Percentiles rank a stretch among this genome's conserved stretches.
Evolutionary conservation across 2,888 invertebrate genomes (phyloP).

Genomic region (Xestia xanthographa): DNA sequence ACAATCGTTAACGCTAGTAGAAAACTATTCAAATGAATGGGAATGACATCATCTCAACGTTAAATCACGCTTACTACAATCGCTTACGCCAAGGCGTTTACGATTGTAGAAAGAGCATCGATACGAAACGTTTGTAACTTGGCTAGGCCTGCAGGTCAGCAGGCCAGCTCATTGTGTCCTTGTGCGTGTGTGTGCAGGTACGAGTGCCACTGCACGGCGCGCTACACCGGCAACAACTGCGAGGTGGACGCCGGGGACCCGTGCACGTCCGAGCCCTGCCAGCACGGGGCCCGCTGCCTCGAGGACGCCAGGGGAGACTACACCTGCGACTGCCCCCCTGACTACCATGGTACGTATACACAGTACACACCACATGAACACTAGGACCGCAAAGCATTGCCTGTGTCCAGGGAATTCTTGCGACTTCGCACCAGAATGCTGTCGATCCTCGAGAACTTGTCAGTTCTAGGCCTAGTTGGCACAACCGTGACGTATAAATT

Average conservation of each 20-base stretch:
- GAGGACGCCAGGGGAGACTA: slow-evolving; percentile 93
- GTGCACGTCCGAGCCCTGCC: slow-evolving; percentile 93
- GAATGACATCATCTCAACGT: too few species aligned
- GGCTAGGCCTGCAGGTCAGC: too few species aligned
- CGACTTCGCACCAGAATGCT: not conserved
- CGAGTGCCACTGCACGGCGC: slow-evolving; percentile 95
- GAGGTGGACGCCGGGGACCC: slow-evolving; percentile 95
- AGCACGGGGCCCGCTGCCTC: slow-evolving; percentile 92
- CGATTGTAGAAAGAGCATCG: too few species aligned
- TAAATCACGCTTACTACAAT: too few species aligned
- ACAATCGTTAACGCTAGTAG: too few species aligned
- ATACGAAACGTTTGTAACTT: too few species aligned
- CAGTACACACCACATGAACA: not conserved
- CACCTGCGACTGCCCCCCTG: slow-evolving; percentile 92
- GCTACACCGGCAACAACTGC: slow-evolving; percentile 97
- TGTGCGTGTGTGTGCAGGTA: slow-evolving; percentile 87
- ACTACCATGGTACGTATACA: slow-evolving; percentile 90
- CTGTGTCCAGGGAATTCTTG: not conserved
- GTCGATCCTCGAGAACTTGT: not conserved
- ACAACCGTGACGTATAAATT: not conserved
- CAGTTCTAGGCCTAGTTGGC: not conserved
- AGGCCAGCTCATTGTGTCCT: not conserved
- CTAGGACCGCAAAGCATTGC: not conserved
- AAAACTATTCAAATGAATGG: too few species aligned
- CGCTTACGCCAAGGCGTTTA: too few species aligned